Base-by-base conservation (phyloP, 64 coral and sea anemone genomes). In the Stylophora pistillata region DNA sequence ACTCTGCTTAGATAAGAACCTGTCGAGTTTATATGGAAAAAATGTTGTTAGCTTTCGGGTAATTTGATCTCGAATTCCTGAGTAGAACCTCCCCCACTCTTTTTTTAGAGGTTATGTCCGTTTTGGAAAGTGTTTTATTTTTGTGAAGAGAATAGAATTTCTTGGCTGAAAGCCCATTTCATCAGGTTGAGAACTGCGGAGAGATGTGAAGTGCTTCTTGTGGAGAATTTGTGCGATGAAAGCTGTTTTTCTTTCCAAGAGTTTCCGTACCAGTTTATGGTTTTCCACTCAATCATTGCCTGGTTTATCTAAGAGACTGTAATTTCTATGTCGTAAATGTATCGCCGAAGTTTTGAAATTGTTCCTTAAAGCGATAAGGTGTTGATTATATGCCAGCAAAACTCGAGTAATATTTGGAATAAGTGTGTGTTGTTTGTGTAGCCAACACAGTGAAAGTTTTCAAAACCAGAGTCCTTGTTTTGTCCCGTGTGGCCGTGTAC, bases 11-110 rank as follows among this genome's bases (percentile, higher is more conserved):
- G 80, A 83, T 83, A 83, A 69, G 60, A 68, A 63, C 21, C 27
- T 59, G 30, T 23, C 60, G 30, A 17, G 9, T 79, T 26, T 29
- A 59, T 77, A 66, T 3, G 63, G 73, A 4, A 75, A 75, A 75
- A 58, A 18, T 31, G 54, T 81, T 83, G 34, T 62, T 66, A 11
- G 61, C 80, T 12, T 30, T 32, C 58, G 77, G 47, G 77, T 79
- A 79, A 82, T 30, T 60, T 21, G 78, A 82, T 82, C 63, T 25
- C 10, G 10, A 34, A 47, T 74, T 74, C 34, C 77, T 30, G 77
- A 28, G 9, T 58, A 29, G 77, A 26, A 30, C 13, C 15, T 58
- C n/a, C 23, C 76, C 55, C 28, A 58, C 14, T 59, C 23, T 30
- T 15, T 58, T 25, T 29, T 13, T 81, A 60, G 57, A 82, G 10